phyloP scores from a whole-genome alignment of 2,113 vertebrate species.

The Cynocephalus volans region DNA sequence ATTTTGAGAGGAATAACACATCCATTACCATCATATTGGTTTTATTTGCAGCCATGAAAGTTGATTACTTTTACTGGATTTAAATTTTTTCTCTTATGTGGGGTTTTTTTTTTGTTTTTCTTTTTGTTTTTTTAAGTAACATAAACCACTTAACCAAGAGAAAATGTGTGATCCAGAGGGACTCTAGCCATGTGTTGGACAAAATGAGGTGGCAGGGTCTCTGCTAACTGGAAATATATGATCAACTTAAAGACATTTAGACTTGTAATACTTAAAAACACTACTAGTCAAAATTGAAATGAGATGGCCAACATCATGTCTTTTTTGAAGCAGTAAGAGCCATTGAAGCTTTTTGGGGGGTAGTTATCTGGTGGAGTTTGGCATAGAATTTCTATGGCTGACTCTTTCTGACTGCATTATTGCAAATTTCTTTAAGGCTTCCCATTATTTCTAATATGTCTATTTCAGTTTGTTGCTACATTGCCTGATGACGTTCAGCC shows the following conservation, averaged over 20 bases:
- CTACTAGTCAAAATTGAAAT: not conserved
- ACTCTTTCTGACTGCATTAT: constrained; percentile 76
- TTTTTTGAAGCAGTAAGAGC: not conserved
- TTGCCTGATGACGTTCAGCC: constrained; percentile 95
- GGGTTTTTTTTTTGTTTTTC: too few species aligned
- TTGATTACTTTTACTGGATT: not conserved
- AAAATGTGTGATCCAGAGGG: not conserved
- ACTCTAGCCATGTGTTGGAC: not conserved
- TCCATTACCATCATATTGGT: not conserved
- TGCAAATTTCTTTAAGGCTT: constrained; percentile 76
- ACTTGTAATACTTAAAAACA: not conserved
- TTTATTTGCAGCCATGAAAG: constrained; percentile 1
- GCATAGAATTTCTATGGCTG: constrained; percentile 25
- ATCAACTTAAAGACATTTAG: not conserved
- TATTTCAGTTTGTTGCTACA: constrained; percentile 91
- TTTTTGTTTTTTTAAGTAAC: not conserved
- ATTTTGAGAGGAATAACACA: not conserved
- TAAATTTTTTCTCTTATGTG: not conserved
- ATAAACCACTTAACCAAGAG: not conserved
- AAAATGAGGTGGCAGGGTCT: not conserved
- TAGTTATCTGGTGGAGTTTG: not conserved
- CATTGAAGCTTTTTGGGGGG: not conserved
- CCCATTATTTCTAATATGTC: constrained; percentile 51
- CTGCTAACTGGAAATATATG: not conserved
- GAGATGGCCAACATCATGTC: not conserved